Base-by-base conservation (phyloP, 2,888 invertebrate genomes). In the Tetramorium bicarinatum region DNA sequence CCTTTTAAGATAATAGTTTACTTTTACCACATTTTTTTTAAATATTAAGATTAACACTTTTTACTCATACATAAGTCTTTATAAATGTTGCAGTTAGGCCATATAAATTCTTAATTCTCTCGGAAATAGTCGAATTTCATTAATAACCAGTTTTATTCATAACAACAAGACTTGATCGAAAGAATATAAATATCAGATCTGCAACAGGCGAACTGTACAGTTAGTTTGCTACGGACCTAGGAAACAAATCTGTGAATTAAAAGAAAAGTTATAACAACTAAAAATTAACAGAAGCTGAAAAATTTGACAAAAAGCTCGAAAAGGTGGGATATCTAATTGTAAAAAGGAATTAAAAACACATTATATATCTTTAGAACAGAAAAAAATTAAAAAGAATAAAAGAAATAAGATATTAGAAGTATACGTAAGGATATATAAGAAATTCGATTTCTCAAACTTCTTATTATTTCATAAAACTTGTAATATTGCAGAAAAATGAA, bases 401-500 rank as follows among this genome's bases (percentile, higher is more conserved):
- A 9, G 18, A 54, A 38, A 41, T 71, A 72, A 38, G 0, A 41
- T 66, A 66, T 44, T 25, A 54, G 13, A 64, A 21, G 21, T 21
- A 21, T 29, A 47, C 18, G 29, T 66, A 41, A 72, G 11, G 1
- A 69, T 56, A 72, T 38, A 52, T 41, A 21, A 47, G 47, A 71
- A 56, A 25, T 52, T 38, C 11, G 6, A 72, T 41, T 18, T 18
- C 25, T 9, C 8, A 3, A 38, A 41, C 18, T 21, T 25, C 18
- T 56, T 56, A 72, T 41, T 56, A 38, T 72, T 72, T 56, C 25
- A 11, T 9, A 0, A 15, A 38, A 8, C 15, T 38, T 21, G 21
- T 0, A 18, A 71, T 38, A 21, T 54, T 41, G 54, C 56, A 56
- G 25, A 15, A 56, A 56, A 69, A 77, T 77, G 44, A 77, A 69